A percentile compares a stretch with the other conserved stretches of the same genome.
Evolutionary conservation across 2,797 vertebrate genomes (phyloP).

Genomic region (Coracias cyanogaster): DNA sequence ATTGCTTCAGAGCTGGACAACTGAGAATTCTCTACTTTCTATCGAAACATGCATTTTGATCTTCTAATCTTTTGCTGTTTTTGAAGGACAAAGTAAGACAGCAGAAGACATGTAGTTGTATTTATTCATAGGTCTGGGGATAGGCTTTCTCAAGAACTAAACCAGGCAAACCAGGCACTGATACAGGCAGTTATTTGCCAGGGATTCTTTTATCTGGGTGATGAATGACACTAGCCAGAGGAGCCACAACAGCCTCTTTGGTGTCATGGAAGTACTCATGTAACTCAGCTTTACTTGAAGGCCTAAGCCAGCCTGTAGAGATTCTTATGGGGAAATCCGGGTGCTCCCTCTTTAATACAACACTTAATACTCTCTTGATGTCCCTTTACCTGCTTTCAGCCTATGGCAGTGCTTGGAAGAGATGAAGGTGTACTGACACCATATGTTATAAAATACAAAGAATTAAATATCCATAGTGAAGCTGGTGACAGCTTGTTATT

Average conservation of each 20-base stretch:
- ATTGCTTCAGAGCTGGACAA: not conserved
- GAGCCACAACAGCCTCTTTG: not conserved
- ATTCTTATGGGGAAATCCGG: not conserved
- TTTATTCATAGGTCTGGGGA: not conserved
- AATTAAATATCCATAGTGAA: not conserved
- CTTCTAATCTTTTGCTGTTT: not conserved
- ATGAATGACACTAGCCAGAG: not conserved
- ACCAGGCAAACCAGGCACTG: not conserved
- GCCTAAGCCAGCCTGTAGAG: not conserved
- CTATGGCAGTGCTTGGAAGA: not conserved
- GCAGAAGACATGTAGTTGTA: not conserved
- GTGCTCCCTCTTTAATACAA: not conserved
- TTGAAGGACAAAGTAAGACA: not conserved
- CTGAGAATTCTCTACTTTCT: slow-evolving; percentile 6
- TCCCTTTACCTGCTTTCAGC: not conserved
- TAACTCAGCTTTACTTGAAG: not conserved
- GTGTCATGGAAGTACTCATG: not conserved
- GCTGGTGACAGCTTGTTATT: not conserved
- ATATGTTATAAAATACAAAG: not conserved
- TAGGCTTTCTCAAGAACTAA: not conserved
- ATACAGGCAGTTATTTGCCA: not conserved
- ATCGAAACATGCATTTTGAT: not conserved
- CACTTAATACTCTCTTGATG: not conserved
- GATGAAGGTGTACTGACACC: not conserved
- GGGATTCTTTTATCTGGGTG: not conserved